Base-by-base conservation (phyloP, 2,888 invertebrate species). In the Himalopsyche japonica region DNA sequence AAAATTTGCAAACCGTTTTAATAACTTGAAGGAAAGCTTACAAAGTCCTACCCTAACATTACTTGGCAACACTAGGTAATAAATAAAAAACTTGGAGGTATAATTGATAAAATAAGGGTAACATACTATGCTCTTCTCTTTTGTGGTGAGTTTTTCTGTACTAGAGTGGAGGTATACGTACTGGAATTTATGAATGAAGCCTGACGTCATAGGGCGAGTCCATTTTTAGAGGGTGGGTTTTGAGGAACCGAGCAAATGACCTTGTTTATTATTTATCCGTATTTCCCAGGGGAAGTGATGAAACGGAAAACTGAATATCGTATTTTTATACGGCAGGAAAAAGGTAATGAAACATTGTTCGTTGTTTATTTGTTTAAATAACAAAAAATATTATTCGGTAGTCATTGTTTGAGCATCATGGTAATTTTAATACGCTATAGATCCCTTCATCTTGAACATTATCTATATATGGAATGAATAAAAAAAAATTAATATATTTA, bases 151-250 rank as follows among this genome's bases (percentile, higher is more conserved):
- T 57, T 57, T 57, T 57, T 20, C 57, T 79, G 76, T 81, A 37
- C 15, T 30, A 1, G 79, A 18, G 64, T 47, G 12, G 37, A 8
- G 80, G 83, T 84, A 27, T 48, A 34, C 15, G 43, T 47, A 37
- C 47, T 27, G 47, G 49, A 84, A 86, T 87, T 87, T 87, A 87
- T 87, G 87, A 87, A 87, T 87, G 87, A 86, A 87, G 79, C 30
- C 82, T 86, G 85, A 87, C 87, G 87, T 87, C 87, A 86, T 78
- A 77, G 85, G 86, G 81, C 82, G 82, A 85, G 70, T 79, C 85
- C 85, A 87, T 86, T 83, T 37, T 27, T 80, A 48, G n/a, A 37
- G 77, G 57, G 57, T 57, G 8, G 0, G 57, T 10, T 57, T 57
- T 8, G 3, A 57, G 20, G 57, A 57, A 57, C 20, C 57, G 57